phyloP scores from a whole-genome alignment of 2,888 invertebrate species.

The Endomychus coccineus region DNA sequence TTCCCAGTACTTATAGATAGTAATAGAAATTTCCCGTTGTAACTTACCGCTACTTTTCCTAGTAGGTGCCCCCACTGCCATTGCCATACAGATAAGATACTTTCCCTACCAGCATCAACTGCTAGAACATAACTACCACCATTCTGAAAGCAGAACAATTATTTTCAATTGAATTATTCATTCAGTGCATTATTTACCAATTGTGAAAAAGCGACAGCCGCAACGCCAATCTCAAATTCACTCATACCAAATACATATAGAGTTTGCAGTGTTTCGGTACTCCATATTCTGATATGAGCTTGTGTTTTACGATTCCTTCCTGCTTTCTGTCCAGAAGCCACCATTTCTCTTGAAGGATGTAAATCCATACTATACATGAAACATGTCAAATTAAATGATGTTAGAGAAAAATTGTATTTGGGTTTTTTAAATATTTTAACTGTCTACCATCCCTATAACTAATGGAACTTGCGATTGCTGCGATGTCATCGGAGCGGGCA shows the following conservation, averaged over 20 bases:
- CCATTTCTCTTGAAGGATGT: constrained; percentile 80
- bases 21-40: too few relatives aligned
- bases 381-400: too few relatives aligned
- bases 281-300: constrained; percentile 89
- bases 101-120: constrained; percentile 82
- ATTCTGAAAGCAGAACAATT: constrained; percentile 52
- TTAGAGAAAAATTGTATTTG: too few relatives aligned
- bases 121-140: constrained; percentile 85
- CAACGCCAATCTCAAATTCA: constrained; percentile 78
- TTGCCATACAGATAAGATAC: constrained; percentile 89
- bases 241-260: constrained; percentile 87
- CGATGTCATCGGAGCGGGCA: too few relatives aligned
- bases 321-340: constrained; percentile 83
- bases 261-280: constrained; percentile 80
- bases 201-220: constrained; percentile 84
- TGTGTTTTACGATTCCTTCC: constrained; percentile 78
- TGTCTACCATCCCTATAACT: too few relatives aligned
- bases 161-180: neutral
- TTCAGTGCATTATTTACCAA: constrained; percentile 50
- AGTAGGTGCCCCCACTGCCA: constrained; percentile 92
- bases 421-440: too few relatives aligned
- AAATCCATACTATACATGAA: constrained; percentile 88
- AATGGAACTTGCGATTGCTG: too few relatives aligned
- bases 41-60: constrained; percentile 85
- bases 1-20: too few relatives aligned